Evolutionary conservation across 2,113 vertebrate species (phyloP), one percentile per base, ranked within the genome.

Genomic region (Piaya cayana): DNA sequence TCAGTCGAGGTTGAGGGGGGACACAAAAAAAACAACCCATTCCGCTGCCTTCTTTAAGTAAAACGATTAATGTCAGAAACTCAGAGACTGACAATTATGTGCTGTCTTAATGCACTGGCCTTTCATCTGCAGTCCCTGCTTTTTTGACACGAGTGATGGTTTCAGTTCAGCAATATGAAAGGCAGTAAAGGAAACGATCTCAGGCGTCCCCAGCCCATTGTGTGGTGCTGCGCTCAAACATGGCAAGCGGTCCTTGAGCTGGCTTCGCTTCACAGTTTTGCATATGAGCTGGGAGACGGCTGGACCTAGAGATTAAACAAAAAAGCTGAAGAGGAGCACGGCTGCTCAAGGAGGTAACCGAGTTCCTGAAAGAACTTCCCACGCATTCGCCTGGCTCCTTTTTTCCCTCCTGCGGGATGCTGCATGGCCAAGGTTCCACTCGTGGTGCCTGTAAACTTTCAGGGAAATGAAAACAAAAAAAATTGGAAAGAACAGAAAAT

Each of bases 61-160:
- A 97, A 97, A 97, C 92, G 81, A 97, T 98, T 97, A 97, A 97
- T 97, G 98, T 98, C 98, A 98, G 96, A 86, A 97, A 92, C 92
- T 96, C 95, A 75, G 95, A 97, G 90, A 89, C 95, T 97, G 96
- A 97, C 97, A 98, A 98, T 98, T 98, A 97, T 8, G 93, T 85
- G 91, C 95, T 93, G 94, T 95, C 97, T 98, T 97, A 97, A 98
- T 98, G 97, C 95, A 90, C 96, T 97, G 97, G 96, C 97, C 97
- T 98, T 97, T 98, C 97, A 97, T 98, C 95, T 59, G 91, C 94
- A 91, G 96, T 81, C 97, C 97, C 92, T 85, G 94, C 95, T 88
- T 88, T 88, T 88, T 94, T 97, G 98, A 95, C 98, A 97, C 92
- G 63, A 81, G 79, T 78, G 97, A 97, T 97, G 94, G 95, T 75